These are phyloP conservation scores for Drosophila subpulchrella DNA, from an alignment of 1,140 invertebrate genomes.

Conservation along the genomic window DNA sequence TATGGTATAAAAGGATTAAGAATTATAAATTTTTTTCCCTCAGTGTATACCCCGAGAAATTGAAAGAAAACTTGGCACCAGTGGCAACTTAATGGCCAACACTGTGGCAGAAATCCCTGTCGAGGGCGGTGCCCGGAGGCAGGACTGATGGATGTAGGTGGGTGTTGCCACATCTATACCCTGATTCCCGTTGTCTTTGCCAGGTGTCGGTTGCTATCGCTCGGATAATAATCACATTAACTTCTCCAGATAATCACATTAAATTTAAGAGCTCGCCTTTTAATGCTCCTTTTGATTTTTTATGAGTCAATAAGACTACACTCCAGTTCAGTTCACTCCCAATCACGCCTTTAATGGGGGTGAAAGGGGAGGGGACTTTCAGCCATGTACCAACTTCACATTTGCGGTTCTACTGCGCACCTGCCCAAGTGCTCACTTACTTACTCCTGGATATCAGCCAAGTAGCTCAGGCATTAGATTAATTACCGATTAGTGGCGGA, in stretches of 20 bases:
- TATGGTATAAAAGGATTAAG: no score
- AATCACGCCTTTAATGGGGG: constrained; percentile 13
- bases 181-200: constrained; percentile 16
- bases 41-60: constrained; percentile 39
- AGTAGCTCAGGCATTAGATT: constrained; percentile 45
- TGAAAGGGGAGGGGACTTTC: neutral
- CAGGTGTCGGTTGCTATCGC: constrained; percentile 44
- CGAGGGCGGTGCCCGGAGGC: constrained; percentile 32
- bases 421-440: constrained; percentile 3
- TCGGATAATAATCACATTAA: constrained; percentile 78
- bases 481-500: constrained; percentile 54
- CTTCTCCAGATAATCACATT: constrained; percentile 77
- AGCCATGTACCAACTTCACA: constrained; percentile 6
- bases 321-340: constrained; percentile 13
- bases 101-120: constrained; percentile 50
- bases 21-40: neutral
- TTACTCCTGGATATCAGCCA: constrained; percentile 8
- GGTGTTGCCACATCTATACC: constrained; percentile 29
- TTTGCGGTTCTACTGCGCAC: constrained; percentile 19
- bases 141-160: constrained; percentile 35
- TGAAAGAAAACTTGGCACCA: constrained; percentile 65
- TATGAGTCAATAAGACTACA: constrained; percentile 52
- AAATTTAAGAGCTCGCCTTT: constrained; percentile 58
- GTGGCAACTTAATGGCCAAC: constrained; percentile 61
- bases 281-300: constrained; percentile 67